A percentile compares a stretch with the other conserved stretches of the same genome.
These are phyloP conservation scores for western clawed frog (Xenopus tropicalis) DNA, from an alignment of 2,113 vertebrate genomes.

Conservation along the genomic window DNA sequence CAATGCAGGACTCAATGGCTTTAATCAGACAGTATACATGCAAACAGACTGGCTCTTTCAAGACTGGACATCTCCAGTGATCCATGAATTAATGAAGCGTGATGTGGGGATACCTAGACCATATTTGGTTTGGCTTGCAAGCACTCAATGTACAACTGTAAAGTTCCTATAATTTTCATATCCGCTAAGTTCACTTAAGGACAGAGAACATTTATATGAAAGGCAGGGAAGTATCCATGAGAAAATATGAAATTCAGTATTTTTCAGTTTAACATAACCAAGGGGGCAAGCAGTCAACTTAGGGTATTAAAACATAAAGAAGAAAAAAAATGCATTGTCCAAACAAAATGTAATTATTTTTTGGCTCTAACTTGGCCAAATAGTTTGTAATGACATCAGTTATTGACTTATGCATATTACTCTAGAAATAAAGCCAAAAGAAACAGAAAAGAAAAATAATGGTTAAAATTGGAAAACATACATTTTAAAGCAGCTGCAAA, in stretches of 20 bases:
- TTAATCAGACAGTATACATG: no score
- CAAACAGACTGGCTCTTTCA: no score
- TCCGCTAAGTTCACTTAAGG: slow-evolving; percentile 28
- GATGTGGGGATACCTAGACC: no score
- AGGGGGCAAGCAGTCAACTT: neutral
- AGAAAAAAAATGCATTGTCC: slow-evolving; percentile 20
- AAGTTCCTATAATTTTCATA: neutral
- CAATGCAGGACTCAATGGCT: no score
- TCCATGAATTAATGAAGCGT: no score
- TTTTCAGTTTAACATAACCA: slow-evolving; percentile 21
- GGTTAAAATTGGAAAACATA: neutral
- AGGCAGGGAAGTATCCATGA: neutral
- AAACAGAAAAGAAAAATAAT: neutral
- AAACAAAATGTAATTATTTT: slow-evolving; percentile 15
- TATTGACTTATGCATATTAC: slow-evolving; percentile 27
- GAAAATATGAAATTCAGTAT: slow-evolving; percentile 1
- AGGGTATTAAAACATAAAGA: no score
- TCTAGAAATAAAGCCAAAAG: slow-evolving; percentile 13
- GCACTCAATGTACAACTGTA: no score
- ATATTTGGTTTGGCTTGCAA: no score
- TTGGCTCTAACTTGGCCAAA: slow-evolving; percentile 6
- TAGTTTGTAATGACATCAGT: slow-evolving; percentile 16
- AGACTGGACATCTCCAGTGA: no score
- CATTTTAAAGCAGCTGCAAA: no score
- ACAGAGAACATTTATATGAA: slow-evolving; percentile 19